Conservation (phyloP, 2,113 vertebrate genomes). For the Porphyrio hochstetteri region DNA sequence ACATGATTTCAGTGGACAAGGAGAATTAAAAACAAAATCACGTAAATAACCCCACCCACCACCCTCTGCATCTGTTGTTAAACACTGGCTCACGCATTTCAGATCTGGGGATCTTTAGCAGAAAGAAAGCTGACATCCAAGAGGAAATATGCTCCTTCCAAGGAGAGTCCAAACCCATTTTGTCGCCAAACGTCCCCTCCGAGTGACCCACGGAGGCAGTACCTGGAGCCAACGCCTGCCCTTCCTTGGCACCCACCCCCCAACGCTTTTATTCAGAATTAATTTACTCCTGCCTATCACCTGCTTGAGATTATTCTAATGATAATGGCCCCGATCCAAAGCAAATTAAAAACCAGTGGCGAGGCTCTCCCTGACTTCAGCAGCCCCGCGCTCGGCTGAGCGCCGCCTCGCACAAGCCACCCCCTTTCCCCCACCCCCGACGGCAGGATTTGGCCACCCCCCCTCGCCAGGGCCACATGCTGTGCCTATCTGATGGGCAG, state of each 20-base stretch:
- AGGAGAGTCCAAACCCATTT: neutral
- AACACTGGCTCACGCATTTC: neutral
- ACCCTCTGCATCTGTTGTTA: neutral
- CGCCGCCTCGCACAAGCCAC: neutral
- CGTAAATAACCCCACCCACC: conserved; percentile 14
- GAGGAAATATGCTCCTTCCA: neutral
- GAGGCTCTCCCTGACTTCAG: conserved; percentile 8
- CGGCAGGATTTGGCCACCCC: neutral
- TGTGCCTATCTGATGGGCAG: conserved; percentile 37
- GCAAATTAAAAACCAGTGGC: conserved; percentile 59
- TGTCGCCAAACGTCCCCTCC: neutral
- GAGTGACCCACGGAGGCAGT: fast-evolving
- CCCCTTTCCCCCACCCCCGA: neutral
- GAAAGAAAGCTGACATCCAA: neutral
- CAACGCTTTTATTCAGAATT: conserved; percentile 49
- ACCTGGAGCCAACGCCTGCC: neutral
- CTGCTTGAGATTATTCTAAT: conserved; percentile 70
- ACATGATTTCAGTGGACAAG: conserved; percentile 47
- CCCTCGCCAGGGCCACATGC: neutral
- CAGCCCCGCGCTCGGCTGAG: neutral
- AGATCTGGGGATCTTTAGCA: neutral
- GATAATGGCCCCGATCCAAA: conserved; percentile 57
- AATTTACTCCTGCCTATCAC: conserved; percentile 71
- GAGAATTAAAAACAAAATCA: conserved; percentile 37
- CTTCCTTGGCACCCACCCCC: neutral